phyloP scores from a whole-genome alignment of 2,797 vertebrate genomes.

The Urocyon cinereoargenteus region DNA sequence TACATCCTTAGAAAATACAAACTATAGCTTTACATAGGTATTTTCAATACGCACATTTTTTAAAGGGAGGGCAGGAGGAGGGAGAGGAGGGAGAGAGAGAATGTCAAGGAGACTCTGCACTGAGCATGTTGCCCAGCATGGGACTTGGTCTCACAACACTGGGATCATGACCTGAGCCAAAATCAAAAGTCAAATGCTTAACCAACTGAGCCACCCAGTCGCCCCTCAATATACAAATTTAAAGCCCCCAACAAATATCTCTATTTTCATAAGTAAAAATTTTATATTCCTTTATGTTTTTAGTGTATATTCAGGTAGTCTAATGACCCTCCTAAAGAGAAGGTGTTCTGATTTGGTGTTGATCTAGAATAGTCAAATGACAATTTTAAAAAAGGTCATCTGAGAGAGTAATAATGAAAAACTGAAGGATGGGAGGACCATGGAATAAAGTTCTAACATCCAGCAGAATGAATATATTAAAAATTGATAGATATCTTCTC shows the following conservation, averaged over 20 bases:
- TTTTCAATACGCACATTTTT: conserved; percentile 10
- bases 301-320: background rate
- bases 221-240: background rate
- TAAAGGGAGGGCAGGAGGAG: background rate
- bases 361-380: background rate
- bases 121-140: background rate
- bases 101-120: background rate
- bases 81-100: background rate
- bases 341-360: background rate
- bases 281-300: background rate
- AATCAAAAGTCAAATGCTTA: background rate
- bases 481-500: background rate
- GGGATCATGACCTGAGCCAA: background rate
- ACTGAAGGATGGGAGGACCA: background rate
- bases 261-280: background rate
- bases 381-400: background rate
- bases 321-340: background rate
- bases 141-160: background rate
- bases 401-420: background rate
- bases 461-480: background rate
- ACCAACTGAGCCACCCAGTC: background rate
- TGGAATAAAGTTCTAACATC: background rate
- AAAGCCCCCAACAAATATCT: background rate
- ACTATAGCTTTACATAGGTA: background rate
- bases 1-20: background rate